Conservation (phyloP, 2,888 invertebrate species). For the Lochmaea crataegi region DNA sequence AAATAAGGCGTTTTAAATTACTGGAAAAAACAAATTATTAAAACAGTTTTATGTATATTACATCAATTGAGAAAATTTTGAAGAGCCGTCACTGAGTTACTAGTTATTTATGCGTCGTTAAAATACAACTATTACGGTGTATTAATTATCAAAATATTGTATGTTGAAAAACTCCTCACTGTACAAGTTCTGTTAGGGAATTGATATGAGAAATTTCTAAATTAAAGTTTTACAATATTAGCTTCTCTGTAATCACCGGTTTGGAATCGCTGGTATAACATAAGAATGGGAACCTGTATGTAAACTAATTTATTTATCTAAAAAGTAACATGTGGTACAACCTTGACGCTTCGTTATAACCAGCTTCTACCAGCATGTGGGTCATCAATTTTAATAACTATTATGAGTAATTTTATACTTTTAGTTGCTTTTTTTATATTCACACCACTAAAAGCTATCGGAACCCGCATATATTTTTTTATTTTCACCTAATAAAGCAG, state of each 20-base stretch:
- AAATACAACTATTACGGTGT: no score
- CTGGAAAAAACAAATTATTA: no score
- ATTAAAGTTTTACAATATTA: neutral
- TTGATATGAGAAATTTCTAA: no score
- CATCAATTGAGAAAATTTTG: no score
- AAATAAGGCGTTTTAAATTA: no score
- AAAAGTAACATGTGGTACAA: conserved; percentile 13
- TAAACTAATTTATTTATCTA: conserved; percentile 3
- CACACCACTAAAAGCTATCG: conserved; percentile 10
- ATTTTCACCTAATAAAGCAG: conserved; percentile 39
- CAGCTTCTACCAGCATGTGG: conserved; percentile 30
- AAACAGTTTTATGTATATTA: no score
- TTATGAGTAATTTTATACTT: conserved; percentile 32
- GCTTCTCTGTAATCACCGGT: no score
- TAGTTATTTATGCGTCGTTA: no score
- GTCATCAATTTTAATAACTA: conserved; percentile 41
- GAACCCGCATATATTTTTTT: conserved; percentile 24
- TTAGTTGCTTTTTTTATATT: conserved; percentile 18
- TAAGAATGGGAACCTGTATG: neutral
- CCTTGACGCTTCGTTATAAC: conserved; percentile 18
- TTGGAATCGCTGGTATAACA: neutral
- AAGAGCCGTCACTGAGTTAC: no score
- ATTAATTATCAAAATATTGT: no score
- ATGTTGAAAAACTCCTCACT: no score
- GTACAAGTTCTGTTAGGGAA: no score